Percentiles rank a stretch among this genome's conserved stretches.
Conservation (phyloP, 2,888 invertebrate genomes). For the Carabus problematicus region DNA sequence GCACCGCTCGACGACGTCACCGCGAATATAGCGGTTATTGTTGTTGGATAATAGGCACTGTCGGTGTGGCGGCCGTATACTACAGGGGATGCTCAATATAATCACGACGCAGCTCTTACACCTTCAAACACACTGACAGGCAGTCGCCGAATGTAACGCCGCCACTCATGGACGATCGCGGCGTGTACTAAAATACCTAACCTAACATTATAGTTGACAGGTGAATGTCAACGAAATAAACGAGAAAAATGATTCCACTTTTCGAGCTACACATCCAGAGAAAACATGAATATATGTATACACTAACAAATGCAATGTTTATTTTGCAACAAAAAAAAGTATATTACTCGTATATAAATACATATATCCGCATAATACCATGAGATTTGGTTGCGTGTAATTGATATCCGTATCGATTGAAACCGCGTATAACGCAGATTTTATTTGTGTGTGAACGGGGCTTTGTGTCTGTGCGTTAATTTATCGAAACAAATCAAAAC, state of each 20-base stretch:
- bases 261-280: neutral
- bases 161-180: neutral
- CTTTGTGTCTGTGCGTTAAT: conserved; percentile 1
- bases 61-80: neutral
- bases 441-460: neutral
- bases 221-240: conserved; percentile 10
- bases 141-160: conserved; percentile 1
- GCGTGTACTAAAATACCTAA: neutral
- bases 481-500: conserved; percentile 19
- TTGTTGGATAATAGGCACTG: conserved; percentile 12
- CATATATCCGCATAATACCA: too few species aligned
- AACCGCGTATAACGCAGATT: conserved; percentile 6
- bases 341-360: too few species aligned
- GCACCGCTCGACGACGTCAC: neutral
- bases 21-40: conserved; percentile 17
- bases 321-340: too few species aligned
- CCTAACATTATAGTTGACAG: conserved; percentile 1
- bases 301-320: neutral
- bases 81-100: conserved; percentile 15
- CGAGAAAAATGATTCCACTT: conserved; percentile 1
- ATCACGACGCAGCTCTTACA: conserved; percentile 2
- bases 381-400: neutral
- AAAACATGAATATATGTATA: neutral
- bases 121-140: neutral
- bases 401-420: conserved; percentile 17